phyloP scores from a whole-genome alignment of 2,113 vertebrate genomes.

The Pteruthius melanotis region DNA sequence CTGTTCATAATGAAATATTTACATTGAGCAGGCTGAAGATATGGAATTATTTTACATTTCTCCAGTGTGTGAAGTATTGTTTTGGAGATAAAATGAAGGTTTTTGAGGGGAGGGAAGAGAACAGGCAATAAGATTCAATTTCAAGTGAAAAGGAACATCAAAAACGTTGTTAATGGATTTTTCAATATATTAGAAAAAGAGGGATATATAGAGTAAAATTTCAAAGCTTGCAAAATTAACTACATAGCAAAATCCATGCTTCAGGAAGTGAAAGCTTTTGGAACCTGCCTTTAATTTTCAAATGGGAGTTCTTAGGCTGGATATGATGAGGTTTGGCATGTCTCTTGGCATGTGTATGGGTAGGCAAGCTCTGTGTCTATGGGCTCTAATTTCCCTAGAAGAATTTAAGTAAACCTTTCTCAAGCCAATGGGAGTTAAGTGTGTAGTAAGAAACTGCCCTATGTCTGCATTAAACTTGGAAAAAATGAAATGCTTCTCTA shows the following conservation, averaged over 20 bases:
- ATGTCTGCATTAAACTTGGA: not conserved
- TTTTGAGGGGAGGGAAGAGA: not conserved
- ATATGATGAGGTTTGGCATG: slow-evolving; percentile 46
- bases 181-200: not conserved
- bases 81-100: not conserved
- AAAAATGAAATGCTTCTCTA: not conserved
- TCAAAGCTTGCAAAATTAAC: slow-evolving; percentile 7
- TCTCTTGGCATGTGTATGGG: slow-evolving; percentile 8
- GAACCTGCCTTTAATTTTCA: slow-evolving; percentile 58
- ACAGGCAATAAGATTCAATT: not conserved
- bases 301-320: slow-evolving; percentile 22
- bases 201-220: not conserved
- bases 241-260: not conserved
- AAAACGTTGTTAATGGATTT: not conserved
- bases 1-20: not conserved
- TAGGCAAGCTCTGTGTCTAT: not conserved
- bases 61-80: not conserved
- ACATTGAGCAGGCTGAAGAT: not conserved
- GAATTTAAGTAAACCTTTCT: slow-evolving; percentile 39
- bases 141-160: not conserved
- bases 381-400: slow-evolving; percentile 37
- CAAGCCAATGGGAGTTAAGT: slow-evolving; percentile 10
- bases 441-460: not conserved
- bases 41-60: not conserved
- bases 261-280: slow-evolving; percentile 14